Conservation (phyloP, 2,888 invertebrate species). For the Acleris literana region DNA sequence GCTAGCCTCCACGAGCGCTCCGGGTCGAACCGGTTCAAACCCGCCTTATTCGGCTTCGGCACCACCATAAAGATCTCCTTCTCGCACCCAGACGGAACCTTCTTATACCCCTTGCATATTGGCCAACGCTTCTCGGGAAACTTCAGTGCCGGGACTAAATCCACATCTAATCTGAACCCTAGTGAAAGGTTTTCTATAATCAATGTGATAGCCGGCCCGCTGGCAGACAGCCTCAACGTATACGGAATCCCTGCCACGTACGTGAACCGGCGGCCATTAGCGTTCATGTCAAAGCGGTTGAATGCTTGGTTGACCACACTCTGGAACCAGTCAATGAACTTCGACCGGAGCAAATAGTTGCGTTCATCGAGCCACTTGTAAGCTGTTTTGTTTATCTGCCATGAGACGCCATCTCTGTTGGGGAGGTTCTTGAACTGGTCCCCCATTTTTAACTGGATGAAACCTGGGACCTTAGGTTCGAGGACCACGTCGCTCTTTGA, state of each 20-base stretch:
- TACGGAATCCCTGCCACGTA: conserved; percentile 68
- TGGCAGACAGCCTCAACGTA: conserved; percentile 51
- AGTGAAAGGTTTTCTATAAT: conserved; percentile 53
- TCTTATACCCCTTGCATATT: conserved; percentile 47
- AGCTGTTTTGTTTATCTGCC: conserved; percentile 62
- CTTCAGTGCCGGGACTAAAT: conserved; percentile 80
- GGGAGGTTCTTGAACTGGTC: conserved; percentile 57
- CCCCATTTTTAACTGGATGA: conserved; percentile 70
- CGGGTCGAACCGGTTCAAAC: conserved; percentile 42
- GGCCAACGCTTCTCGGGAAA: conserved; percentile 75
- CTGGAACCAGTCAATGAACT: conserved; percentile 82
- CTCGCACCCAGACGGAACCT: conserved; percentile 51
- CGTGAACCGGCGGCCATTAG: conserved; percentile 37
- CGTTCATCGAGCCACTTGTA: conserved; percentile 65
- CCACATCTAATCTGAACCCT: conserved; percentile 70
- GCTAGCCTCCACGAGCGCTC: conserved; percentile 79
- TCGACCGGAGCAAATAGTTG: conserved; percentile 68
- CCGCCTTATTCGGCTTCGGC: conserved; percentile 67
- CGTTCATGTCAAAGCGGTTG: conserved; percentile 50
- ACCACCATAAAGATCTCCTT: conserved; percentile 76
- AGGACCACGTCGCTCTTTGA: conserved; percentile 64
- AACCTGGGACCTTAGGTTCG: conserved; percentile 69
- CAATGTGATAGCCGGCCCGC: conserved; percentile 83
- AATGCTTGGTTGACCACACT: conserved; percentile 69
- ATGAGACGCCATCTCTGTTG: conserved; percentile 53